Evolutionary conservation across 2,797 vertebrate genomes (phyloP).

Genomic region (Halcyon smyrnensis): DNA sequence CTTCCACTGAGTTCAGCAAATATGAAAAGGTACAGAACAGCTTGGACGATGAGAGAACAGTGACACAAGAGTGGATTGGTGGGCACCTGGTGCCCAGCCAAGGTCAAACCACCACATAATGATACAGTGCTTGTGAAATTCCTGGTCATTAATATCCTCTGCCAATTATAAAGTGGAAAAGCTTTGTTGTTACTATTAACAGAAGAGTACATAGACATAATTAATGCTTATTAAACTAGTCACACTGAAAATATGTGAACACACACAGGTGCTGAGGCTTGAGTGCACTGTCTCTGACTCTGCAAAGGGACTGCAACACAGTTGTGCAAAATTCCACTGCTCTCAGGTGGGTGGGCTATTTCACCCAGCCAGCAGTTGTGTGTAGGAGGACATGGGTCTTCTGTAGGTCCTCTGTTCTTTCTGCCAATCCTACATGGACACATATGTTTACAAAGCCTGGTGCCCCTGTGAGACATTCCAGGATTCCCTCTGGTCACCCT

Average conservation of each 20-base stretch:
- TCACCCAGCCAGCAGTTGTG: not conserved
- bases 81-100: no score
- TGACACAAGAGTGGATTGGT: accelerated
- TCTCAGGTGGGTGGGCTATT: not conserved
- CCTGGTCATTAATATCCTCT: conserved; percentile 4
- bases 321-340: not conserved
- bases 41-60: not conserved
- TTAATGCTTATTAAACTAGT: not conserved
- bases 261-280: not conserved
- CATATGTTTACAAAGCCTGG: not conserved
- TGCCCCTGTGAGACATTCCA: not conserved
- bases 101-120: not conserved
- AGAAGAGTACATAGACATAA: not conserved
- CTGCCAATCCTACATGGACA: not conserved
- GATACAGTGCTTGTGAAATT: not conserved
- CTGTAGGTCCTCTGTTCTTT: not conserved
- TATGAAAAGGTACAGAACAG: not conserved
- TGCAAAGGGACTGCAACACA: no score
- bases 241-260: accelerated
- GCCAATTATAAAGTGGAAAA: conserved; percentile 10
- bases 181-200: not conserved
- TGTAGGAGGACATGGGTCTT: not conserved
- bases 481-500: not conserved
- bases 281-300: not conserved
- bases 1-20: not conserved